These are phyloP conservation scores for Serilophus lunatus DNA, from an alignment of 2,113 vertebrate species.

Conservation along the genomic window DNA sequence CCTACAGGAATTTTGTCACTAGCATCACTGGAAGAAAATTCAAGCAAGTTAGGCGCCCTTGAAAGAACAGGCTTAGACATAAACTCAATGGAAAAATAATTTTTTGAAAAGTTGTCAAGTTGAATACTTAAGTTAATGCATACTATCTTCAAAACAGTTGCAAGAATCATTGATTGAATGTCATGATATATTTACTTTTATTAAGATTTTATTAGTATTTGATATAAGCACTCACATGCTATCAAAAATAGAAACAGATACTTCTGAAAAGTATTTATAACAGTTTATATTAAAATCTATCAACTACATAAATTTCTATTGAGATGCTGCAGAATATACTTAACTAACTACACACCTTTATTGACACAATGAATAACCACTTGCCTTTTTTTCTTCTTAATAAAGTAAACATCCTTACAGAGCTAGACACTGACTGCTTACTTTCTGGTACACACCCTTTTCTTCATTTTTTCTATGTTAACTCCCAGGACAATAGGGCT, in stretches of 20 bases:
- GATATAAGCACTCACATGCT: not conserved
- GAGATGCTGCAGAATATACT: not conserved
- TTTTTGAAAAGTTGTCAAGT: not conserved
- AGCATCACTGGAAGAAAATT: not conserved
- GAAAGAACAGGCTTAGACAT: not conserved
- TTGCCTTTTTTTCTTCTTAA: accelerated
- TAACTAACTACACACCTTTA: not conserved
- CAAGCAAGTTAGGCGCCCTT: not conserved
- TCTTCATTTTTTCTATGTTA: not conserved
- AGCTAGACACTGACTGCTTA: not conserved
- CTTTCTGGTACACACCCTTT: not conserved
- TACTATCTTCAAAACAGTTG: not conserved
- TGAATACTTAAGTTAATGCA: not conserved
- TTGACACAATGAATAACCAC: not conserved
- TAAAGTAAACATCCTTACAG: not conserved
- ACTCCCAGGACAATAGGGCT: not conserved
- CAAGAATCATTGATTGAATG: not conserved
- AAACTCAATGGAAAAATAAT: not conserved
- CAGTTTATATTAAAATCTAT: not conserved
- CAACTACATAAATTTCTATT: not conserved
- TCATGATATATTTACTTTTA: not conserved
- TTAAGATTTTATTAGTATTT: not conserved
- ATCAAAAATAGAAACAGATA: not conserved
- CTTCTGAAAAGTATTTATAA: not conserved
- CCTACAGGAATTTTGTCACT: not conserved